A percentile compares a stretch with the other conserved stretches of the same genome.
phyloP scores from a whole-genome alignment of 2,113 vertebrate species.

The Mus pahari region DNA sequence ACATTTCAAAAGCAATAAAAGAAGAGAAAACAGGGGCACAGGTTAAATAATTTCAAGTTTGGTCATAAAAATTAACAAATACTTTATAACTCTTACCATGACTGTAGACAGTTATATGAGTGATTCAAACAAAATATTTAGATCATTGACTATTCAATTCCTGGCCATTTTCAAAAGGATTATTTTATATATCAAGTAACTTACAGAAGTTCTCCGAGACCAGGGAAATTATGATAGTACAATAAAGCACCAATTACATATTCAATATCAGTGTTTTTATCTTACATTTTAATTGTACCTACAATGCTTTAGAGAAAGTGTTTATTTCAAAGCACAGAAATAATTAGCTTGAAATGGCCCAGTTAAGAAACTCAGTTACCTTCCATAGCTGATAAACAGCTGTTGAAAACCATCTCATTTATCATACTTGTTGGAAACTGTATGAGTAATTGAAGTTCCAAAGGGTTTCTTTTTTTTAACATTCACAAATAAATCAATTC shows the following conservation, averaged over 20 bases:
- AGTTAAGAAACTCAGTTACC: background rate
- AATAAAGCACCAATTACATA: background rate
- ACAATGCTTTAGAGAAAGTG: background rate
- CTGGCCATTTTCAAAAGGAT: background rate
- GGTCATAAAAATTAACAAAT: background rate
- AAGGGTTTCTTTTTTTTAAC: background rate
- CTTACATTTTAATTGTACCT: background rate
- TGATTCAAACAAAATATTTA: background rate
- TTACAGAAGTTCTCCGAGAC: background rate
- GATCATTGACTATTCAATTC: background rate
- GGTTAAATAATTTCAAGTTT: background rate
- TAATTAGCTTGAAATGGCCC: background rate
- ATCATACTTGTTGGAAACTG: background rate
- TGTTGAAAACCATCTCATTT: background rate
- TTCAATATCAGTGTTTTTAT: background rate
- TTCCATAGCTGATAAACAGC: background rate
- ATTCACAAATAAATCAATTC: constrained; percentile 15
- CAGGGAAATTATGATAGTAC: background rate
- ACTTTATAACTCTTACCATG: background rate
- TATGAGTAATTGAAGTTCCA: background rate
- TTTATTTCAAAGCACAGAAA: background rate
- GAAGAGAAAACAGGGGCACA: background rate
- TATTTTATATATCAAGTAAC: too few relatives aligned
- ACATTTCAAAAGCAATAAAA: constrained; percentile 43
- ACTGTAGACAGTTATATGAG: background rate